Evolutionary conservation across 2,113 vertebrate genomes (phyloP).

Genomic region (Bettongia penicillata): DNA sequence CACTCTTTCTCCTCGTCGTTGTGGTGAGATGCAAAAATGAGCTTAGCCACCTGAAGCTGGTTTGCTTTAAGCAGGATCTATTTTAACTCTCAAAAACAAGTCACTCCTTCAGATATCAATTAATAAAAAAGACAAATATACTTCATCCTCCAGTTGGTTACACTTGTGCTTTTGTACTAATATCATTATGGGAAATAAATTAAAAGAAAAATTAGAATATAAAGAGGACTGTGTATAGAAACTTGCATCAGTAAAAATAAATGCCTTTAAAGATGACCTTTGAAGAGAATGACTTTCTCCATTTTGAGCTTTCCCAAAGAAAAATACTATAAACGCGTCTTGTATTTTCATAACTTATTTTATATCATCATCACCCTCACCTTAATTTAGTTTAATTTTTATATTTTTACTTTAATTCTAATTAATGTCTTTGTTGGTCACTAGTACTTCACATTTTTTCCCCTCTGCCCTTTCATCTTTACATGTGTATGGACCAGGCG

Average conservation of each 20-base stretch:
- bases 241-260: not conserved
- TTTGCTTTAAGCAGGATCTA: slow-evolving; percentile 70
- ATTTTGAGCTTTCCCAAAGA: slow-evolving; percentile 36
- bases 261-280: not conserved
- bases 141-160: slow-evolving; percentile 39
- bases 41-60: slow-evolving; percentile 31
- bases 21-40: slow-evolving; percentile 60
- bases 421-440: slow-evolving; percentile 61
- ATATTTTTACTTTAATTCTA: slow-evolving; percentile 46
- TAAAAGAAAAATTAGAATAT: slow-evolving; percentile 25
- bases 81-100: slow-evolving; percentile 57
- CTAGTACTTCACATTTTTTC: slow-evolving; percentile 40
- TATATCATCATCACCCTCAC: not conserved
- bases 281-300: slow-evolving; percentile 27
- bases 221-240: slow-evolving; percentile 52
- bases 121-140: slow-evolving; percentile 61
- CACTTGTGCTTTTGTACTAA: slow-evolving; percentile 25
- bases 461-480: slow-evolving; percentile 29
- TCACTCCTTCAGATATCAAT: slow-evolving; percentile 73
- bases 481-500: slow-evolving; percentile 54
- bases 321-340: not conserved
- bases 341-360: slow-evolving; percentile 30
- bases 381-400: slow-evolving; percentile 6
- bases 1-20: slow-evolving; percentile 57
- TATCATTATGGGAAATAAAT: not conserved